phyloP scores from a whole-genome alignment of 2,797 vertebrate genomes.

The Simalia tracyae region DNA sequence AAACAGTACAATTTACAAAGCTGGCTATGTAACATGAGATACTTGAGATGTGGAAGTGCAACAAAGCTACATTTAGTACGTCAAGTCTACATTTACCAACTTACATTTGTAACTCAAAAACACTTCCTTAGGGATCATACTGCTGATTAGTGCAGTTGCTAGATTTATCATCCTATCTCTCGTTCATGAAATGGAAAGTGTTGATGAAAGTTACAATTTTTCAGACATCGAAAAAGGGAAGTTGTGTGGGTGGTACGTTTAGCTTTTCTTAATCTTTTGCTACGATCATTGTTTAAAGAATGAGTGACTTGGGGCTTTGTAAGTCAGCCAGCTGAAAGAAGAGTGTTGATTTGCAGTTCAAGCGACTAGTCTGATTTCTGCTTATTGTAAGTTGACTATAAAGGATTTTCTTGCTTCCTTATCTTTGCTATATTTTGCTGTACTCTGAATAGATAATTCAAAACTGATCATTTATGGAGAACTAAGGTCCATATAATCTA shows the following conservation, averaged over 20 bases:
- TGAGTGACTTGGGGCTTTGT: not conserved
- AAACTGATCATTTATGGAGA: not conserved
- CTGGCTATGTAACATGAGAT: not conserved
- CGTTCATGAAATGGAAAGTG: not conserved
- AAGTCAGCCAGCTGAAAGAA: not conserved
- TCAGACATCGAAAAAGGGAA: slow-evolving; percentile 29
- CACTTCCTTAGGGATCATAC: not conserved
- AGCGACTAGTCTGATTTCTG: not conserved
- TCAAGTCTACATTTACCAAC: not conserved
- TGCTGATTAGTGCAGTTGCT: not conserved
- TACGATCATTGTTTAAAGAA: slow-evolving; percentile 16
- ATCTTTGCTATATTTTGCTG: not conserved
- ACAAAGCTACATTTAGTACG: not conserved
- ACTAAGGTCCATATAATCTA: not conserved
- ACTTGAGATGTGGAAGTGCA: not conserved
- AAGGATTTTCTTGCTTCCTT: not conserved
- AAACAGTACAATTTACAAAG: not conserved
- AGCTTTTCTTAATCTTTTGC: not conserved
- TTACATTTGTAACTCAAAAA: not conserved
- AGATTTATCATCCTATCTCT: not conserved
- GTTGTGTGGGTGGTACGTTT: slow-evolving; percentile 25
- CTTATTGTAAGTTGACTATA: not conserved
- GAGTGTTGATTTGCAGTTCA: not conserved
- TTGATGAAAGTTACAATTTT: slow-evolving; percentile 9
- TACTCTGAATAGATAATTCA: not conserved